phyloP scores from a whole-genome alignment of 2,888 invertebrate genomes.

The Clostera curtula region DNA sequence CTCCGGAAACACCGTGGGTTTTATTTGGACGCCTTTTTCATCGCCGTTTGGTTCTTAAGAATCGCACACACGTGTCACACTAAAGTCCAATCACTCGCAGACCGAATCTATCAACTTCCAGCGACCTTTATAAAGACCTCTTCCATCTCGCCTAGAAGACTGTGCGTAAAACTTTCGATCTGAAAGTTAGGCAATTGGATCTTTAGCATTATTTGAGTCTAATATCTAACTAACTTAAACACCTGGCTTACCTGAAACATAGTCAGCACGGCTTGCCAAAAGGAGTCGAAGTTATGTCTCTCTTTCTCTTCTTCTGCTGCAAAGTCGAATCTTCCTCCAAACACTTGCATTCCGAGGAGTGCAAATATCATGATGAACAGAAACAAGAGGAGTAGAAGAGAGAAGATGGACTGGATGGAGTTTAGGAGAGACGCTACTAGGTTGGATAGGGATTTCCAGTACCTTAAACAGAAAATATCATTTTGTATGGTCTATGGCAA shows the following conservation, averaged over 20 bases:
- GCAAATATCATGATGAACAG: constrained; percentile 99
- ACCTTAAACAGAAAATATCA: constrained; percentile 76
- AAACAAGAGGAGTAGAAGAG: constrained; percentile 95
- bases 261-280: constrained; percentile 98
- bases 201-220: no score
- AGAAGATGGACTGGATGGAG: constrained; percentile 99
- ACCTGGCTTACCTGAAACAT: constrained; percentile 99
- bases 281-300: constrained; percentile 97
- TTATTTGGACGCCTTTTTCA: no score
- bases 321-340: constrained; percentile 98
- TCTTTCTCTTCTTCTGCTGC: constrained; percentile 88
- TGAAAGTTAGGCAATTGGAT: no score
- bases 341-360: constrained; percentile 99
- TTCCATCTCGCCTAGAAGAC: no score
- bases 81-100: no score
- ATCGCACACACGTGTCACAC: no score
- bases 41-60: no score
- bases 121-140: no score
- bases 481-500: no score
- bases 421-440: constrained; percentile 97
- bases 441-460: constrained; percentile 98
- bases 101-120: no score
- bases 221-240: constrained; percentile 1
- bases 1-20: no score
- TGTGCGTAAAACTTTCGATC: no score